phyloP scores from a whole-genome alignment of 2,888 invertebrate species.

The Julus scandinavius region DNA sequence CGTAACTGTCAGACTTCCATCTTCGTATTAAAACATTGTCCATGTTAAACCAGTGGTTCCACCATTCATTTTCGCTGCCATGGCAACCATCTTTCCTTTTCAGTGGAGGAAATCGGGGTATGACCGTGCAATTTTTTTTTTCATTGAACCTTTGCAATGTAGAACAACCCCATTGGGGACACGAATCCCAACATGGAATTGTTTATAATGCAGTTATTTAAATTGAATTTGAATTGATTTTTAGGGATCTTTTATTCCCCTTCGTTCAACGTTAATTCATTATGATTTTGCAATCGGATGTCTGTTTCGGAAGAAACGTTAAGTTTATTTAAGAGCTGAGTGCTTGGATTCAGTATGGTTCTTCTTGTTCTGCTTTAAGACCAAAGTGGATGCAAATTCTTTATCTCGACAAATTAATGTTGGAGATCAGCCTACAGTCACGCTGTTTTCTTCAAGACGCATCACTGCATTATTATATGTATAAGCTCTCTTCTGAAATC shows the following conservation, averaged over 20 bases:
- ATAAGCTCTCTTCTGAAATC: background rate
- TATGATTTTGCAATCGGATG: conserved; percentile 2
- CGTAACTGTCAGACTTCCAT: background rate
- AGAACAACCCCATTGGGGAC: background rate
- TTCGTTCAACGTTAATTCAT: background rate
- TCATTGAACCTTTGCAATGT: background rate
- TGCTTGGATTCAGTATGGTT: background rate
- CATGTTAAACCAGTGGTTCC: background rate
- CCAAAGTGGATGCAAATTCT: background rate
- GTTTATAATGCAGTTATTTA: conserved; percentile 17
- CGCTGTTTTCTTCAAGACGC: background rate
- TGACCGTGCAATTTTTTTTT: conserved; percentile 16
- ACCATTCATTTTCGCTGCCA: background rate
- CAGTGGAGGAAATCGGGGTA: background rate
- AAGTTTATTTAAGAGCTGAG: background rate
- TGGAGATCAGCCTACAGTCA: background rate
- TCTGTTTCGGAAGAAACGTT: background rate
- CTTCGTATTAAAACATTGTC: background rate
- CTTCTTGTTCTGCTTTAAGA: background rate
- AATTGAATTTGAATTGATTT: conserved; percentile 29
- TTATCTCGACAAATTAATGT: background rate
- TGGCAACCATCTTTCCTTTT: background rate
- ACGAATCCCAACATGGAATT: background rate
- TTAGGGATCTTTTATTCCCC: background rate
- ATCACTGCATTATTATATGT: background rate